Conservation (phyloP, 2,113 vertebrate species). For the Bothrops jararaca region DNA sequence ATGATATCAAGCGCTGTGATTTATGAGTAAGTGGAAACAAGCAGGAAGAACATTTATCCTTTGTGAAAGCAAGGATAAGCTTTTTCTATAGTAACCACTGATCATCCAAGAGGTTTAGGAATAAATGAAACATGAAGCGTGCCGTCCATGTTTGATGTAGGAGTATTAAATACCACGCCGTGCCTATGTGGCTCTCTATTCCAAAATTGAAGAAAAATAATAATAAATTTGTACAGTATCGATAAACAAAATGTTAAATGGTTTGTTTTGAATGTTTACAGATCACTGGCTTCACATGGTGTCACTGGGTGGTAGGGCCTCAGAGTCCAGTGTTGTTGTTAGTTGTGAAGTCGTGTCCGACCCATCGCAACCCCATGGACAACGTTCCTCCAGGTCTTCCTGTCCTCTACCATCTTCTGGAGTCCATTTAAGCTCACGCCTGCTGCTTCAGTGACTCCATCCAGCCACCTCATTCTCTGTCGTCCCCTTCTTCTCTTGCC, state of each 20-base stretch:
- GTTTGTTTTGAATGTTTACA: background rate
- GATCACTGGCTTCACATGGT: background rate
- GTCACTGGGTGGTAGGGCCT: background rate
- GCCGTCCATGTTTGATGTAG: background rate
- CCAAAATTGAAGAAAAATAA: background rate
- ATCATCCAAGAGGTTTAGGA: background rate
- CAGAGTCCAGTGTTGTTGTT: background rate
- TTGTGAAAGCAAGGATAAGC: background rate
- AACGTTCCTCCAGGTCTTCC: too few species aligned
- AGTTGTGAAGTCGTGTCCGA: too few species aligned
- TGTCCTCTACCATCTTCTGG: too few species aligned
- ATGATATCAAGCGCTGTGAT: conserved; percentile 42
- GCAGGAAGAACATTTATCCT: background rate
- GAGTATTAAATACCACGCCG: background rate
- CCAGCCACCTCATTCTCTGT: too few species aligned
- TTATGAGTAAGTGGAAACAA: conserved; percentile 13
- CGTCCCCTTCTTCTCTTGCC: too few species aligned
- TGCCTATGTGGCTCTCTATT: background rate
- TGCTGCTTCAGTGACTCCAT: too few species aligned
- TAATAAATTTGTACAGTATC: background rate
- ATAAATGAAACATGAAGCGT: background rate
- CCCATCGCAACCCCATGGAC: too few species aligned
- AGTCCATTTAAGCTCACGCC: too few species aligned
- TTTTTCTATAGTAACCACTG: background rate
- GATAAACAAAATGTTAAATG: background rate